phyloP scores from a whole-genome alignment of 2,888 invertebrate genomes.

The Drosophila demipolita region DNA sequence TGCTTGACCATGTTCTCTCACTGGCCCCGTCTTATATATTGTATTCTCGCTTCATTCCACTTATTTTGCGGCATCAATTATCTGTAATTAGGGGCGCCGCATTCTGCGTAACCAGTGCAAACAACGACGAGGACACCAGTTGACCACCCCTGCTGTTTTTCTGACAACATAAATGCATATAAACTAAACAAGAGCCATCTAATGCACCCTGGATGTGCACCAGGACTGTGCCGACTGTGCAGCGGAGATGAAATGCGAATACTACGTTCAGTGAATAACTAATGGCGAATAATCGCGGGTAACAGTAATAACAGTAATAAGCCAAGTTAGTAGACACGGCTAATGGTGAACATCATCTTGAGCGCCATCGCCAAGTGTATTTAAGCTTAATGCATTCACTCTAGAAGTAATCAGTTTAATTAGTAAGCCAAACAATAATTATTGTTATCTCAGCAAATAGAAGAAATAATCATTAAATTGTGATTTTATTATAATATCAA shows the following conservation, averaged over 20 bases:
- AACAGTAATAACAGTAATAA: neutral
- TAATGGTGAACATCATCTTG: neutral
- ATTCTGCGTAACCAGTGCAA: conserved; percentile 45
- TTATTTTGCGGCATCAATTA: conserved; percentile 51
- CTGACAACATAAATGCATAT: conserved; percentile 4
- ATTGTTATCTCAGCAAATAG: neutral
- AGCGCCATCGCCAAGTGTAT: neutral
- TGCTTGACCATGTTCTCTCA: conserved; percentile 14
- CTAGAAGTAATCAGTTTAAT: neutral
- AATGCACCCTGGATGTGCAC: neutral
- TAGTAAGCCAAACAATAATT: neutral
- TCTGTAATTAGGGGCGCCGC: conserved; percentile 64
- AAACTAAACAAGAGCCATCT: conserved; percentile 8
- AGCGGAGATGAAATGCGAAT: neutral
- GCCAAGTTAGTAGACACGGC: neutral
- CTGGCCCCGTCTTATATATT: conserved; percentile 6
- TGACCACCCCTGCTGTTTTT: neutral
- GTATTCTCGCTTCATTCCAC: neutral
- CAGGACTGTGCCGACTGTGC: neutral
- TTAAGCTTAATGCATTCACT: neutral
- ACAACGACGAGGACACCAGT: conserved; percentile 10
- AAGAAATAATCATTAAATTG: neutral
- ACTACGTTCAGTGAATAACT: conserved; percentile 1
- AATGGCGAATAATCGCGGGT: neutral
- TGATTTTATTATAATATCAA: neutral